Base-by-base conservation (phyloP, 23 tunicate genomes). In the Halocynthia aurantium region DNA sequence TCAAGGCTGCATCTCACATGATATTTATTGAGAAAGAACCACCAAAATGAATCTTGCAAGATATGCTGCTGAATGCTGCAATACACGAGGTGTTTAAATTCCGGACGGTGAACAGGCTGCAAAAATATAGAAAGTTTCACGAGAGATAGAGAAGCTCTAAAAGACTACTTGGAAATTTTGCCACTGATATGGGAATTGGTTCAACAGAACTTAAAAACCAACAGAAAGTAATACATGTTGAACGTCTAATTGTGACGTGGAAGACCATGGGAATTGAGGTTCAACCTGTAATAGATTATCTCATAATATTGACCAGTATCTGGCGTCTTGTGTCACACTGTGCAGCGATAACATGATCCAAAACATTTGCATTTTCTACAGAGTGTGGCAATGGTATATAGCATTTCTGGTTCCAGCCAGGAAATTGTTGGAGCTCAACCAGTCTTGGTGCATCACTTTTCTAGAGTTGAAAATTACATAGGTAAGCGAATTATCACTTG, bases 341-440 rank as follows among this genome's bases (percentile, higher is more conserved):
- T 11, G 97, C 90, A 12, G 81, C 19, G 15, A 90, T 58, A 11
- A 90, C 97, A 58, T 76, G 71, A 73, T 90, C 97, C 22, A 84
- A 63, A 20, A 90, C 87, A 15, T 61, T 71, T 7, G 67, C 68
- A 8, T 84, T 73, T 76, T 85, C 90, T 50, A 90, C 56, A 18
- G 86, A 80, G 81, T 90, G 97, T 7, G 97, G 97, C 8, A 90
- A 62, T 7, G 90, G 81, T 8, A 85, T 77, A 12, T 51, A 55
- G 8, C 57, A 54, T 50, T 51, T 64, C 8, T 71, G 78, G 63
- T 71, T 71, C 78, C 83, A 90, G 15, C 97, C 97, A 18, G 97
- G 97, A 53, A 76, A 90, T 51, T 90, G 97, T 57, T 90, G 97
- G 57, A 90, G 77, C 55, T 90, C 97, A 19, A 90, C 97, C 51